These are phyloP conservation scores for Odobenus rosmarus DNA, from an alignment of 2,113 vertebrate species.

Conservation along the genomic window DNA sequence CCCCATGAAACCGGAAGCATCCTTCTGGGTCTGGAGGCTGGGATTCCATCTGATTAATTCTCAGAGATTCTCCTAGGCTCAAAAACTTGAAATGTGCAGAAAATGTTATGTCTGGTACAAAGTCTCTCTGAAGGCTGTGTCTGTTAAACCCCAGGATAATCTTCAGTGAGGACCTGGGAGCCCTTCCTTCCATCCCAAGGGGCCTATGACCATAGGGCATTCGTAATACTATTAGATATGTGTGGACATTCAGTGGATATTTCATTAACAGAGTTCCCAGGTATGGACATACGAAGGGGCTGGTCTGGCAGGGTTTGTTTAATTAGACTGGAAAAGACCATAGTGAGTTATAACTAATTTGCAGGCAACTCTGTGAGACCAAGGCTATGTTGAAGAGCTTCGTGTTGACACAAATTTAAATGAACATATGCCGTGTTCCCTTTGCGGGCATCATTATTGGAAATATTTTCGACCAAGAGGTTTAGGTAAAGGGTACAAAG, in stretches of 20 bases:
- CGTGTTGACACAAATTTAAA: neutral
- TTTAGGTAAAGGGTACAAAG: neutral
- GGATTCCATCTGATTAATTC: neutral
- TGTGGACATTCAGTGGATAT: neutral
- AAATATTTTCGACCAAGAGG: neutral
- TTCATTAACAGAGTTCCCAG: neutral
- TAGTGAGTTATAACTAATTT: neutral
- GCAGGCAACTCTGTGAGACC: neutral
- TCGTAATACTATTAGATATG: neutral
- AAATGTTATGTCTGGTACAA: neutral
- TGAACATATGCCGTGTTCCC: neutral
- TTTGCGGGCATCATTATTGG: neutral
- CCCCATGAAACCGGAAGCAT: neutral
- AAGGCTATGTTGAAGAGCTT: neutral
- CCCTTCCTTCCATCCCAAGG: neutral
- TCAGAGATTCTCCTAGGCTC: neutral
- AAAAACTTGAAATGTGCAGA: neutral
- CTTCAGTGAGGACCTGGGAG: neutral
- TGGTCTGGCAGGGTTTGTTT: neutral
- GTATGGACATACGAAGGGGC: neutral
- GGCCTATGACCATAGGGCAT: neutral
- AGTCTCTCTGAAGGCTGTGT: neutral
- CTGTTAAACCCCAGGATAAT: neutral
- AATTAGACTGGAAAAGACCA: neutral
- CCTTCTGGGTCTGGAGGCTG: neutral